Percentiles rank a stretch among this genome's conserved stretches.
These are phyloP conservation scores for Dufourea novaeangliae DNA, from an alignment of 1,140 invertebrate species.

Conservation along the genomic window DNA sequence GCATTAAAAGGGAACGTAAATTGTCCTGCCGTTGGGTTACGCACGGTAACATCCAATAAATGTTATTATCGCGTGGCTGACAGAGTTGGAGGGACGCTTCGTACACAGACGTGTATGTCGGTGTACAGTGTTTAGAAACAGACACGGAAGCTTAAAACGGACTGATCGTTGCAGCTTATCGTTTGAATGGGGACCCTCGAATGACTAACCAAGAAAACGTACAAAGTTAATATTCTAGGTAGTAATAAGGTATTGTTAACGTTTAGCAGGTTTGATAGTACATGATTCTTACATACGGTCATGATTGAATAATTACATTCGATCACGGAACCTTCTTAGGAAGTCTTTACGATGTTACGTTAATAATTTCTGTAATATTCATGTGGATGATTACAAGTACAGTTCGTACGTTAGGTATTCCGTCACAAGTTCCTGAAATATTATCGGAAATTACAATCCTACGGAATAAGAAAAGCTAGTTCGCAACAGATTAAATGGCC, in stretches of 20 bases:
- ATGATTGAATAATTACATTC: conserved; percentile 9
- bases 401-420: background rate
- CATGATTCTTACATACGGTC: background rate
- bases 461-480: background rate
- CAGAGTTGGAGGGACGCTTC: background rate
- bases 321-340: background rate
- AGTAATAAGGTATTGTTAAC: conserved; percentile 33
- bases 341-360: background rate
- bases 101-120: background rate
- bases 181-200: background rate
- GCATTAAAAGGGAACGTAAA: conserved; percentile 58
- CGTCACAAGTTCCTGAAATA: background rate
- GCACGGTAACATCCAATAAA: conserved; percentile 51
- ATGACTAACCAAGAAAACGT: conserved; percentile 31
- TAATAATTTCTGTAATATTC: background rate
- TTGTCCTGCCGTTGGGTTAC: conserved; percentile 50
- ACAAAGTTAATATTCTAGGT: conserved; percentile 18
- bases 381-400: background rate
- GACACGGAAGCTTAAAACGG: background rate
- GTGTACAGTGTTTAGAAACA: background rate
- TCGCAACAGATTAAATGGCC: conserved; percentile 1
- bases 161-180: background rate
- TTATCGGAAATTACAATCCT: background rate
- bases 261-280: background rate
- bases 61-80: conserved; percentile 31